Base-by-base conservation (phyloP, 1,140 invertebrate genomes). In the Bradynema listronoti region DNA sequence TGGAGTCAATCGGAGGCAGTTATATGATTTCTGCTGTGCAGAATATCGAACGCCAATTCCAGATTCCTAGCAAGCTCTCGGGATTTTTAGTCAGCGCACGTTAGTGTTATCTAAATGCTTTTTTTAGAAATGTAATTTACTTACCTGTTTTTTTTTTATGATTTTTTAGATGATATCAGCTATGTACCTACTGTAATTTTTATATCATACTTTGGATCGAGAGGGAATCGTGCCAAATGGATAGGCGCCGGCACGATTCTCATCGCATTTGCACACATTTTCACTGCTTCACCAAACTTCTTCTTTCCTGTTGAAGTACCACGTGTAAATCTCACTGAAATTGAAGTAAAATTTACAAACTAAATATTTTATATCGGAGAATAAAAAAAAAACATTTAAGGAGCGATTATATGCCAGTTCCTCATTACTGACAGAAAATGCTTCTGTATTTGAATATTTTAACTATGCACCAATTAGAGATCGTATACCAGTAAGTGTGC, bases 101-200 rank as follows among this genome's bases (percentile, higher is more conserved):
- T 63, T 22, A 66, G 45, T 24, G 25, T 36, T 53, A 22, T 5
- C 4, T 1, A 32, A 46, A 46, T 4, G 3, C 0, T 22, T 22
- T 16, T 56, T 1, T 47, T 9, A 9, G 27, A 11, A 9, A 9
- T 29, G 27, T 9, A 29, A 1, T 19, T 47, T 47, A 29, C 32
- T 52, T 33, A 51, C 19, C 7, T 24, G 34, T 33, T 29, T 52
- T 52, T 29, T 29, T 1, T 9, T 52, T 25, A 27, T 57, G 11
- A 22, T 39, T 11, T 49, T 61, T 34, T n/a, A 63, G 76, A 79
- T 54, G 74, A 77, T 46, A 70, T 77, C 27, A 63, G 68, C 3
- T 77, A 77, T 51, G 70, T 77, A 36, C 77, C 75, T 11, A 77
- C 74, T 25, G 76, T 77, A 14, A 56, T 78, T 1, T 77, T 77